Evolutionary conservation across 1,140 invertebrate species (phyloP).

Genomic region (Hermetia illucens): DNA sequence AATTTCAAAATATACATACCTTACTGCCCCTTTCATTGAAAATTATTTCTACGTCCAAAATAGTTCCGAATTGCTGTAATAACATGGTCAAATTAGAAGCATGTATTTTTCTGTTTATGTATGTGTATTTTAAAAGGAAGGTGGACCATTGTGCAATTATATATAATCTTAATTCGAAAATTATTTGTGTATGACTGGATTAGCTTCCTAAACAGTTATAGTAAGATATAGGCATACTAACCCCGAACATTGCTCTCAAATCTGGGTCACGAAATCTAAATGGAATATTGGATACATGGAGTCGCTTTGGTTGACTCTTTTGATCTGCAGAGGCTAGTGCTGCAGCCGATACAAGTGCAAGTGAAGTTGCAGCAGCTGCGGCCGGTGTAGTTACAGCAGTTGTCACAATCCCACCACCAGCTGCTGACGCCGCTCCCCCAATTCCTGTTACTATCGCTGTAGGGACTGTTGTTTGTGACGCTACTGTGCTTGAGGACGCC

Average conservation of each 20-base stretch:
- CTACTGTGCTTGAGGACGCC: conserved; percentile 14
- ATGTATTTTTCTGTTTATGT: neutral
- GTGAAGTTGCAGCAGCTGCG: conserved; percentile 22
- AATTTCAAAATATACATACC: conserved; percentile 58
- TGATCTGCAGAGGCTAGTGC: conserved; percentile 14
- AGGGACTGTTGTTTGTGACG: conserved; percentile 9
- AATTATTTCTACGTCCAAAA: conserved; percentile 98
- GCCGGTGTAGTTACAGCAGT: conserved; percentile 17
- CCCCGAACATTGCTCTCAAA: conserved; percentile 93
- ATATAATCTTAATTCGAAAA: too few species aligned
- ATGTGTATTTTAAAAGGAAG: too few species aligned
- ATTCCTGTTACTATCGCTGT: too few species aligned
- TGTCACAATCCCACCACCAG: conserved; percentile 21
- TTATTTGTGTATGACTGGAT: too few species aligned
- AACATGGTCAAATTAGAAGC: conserved; percentile 25
- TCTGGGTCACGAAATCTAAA: conserved; percentile 97
- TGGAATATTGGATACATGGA: conserved; percentile 97
- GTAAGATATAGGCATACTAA: conserved; percentile 51
- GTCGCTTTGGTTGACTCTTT: conserved; percentile 65
- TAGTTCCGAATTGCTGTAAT: conserved; percentile 93
- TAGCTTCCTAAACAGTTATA: neutral
- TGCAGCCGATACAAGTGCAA: too few species aligned
- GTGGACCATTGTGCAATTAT: too few species aligned
- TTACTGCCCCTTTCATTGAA: conserved; percentile 99
- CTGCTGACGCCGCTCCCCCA: conserved; percentile 25